Percentiles rank a stretch among this genome's conserved stretches.
Evolutionary conservation across 2,797 vertebrate genomes (phyloP).

Genomic region (Martes flavigula): DNA sequence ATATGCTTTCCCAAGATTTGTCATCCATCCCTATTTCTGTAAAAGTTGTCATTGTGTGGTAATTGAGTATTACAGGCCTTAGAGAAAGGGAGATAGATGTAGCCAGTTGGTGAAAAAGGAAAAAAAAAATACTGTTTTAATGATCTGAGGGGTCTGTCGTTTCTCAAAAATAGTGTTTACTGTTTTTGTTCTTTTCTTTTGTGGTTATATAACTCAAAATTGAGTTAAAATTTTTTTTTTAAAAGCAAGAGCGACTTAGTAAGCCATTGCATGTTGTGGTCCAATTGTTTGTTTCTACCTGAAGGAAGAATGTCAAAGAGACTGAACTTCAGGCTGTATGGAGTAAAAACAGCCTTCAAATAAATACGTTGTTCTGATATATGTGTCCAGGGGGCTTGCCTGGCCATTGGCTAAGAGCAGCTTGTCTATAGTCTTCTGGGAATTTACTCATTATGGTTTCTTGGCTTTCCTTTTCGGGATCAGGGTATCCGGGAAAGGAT

Average conservation of each 20-base stretch:
- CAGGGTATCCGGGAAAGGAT: neutral
- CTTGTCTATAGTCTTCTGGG: neutral
- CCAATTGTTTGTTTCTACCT: slow-evolving; percentile 22
- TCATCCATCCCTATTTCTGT: neutral
- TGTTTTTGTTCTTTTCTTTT: slow-evolving; percentile 24
- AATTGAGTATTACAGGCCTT: neutral
- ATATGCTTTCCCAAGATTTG: neutral
- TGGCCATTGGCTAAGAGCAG: neutral
- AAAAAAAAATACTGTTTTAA: slow-evolving; percentile 41
- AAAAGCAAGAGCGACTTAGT: slow-evolving; percentile 35
- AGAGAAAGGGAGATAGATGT: neutral
- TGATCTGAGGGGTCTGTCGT: neutral
- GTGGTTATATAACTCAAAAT: slow-evolving; percentile 24
- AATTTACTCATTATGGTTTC: neutral
- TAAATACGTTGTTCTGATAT: neutral
- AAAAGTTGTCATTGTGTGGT: neutral
- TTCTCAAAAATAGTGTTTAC: slow-evolving; percentile 23
- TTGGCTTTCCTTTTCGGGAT: neutral
- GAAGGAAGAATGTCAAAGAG: slow-evolving; percentile 40
- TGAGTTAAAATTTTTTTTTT: slow-evolving; percentile 5
- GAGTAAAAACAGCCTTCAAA: neutral
- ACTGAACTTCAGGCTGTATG: slow-evolving; percentile 10
- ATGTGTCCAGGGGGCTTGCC: neutral
- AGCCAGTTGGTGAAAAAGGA: neutral
- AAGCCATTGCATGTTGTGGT: slow-evolving; percentile 22